A percentile compares a stretch with the other conserved stretches of the same genome.
phyloP scores from a whole-genome alignment of 2,797 vertebrate genomes.

The Sparidentex hasta region DNA sequence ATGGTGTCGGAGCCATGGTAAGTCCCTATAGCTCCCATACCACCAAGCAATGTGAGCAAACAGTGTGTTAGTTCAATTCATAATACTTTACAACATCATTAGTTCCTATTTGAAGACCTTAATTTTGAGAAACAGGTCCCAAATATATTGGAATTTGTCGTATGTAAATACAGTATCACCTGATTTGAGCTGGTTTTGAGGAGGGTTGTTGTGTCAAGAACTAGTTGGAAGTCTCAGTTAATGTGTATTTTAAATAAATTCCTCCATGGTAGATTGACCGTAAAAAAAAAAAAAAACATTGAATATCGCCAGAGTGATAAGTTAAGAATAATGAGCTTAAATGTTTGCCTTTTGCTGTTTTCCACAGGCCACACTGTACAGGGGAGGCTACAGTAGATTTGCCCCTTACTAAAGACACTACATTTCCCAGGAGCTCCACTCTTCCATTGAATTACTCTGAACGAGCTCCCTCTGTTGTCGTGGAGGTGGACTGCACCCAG shows the following conservation, averaged over 20 bases:
- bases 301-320: background rate
- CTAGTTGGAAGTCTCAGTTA: background rate
- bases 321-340: background rate
- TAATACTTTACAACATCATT: background rate
- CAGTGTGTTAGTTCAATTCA: background rate
- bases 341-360: conserved; percentile 51
- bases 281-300: background rate
- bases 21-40: conserved; percentile 60
- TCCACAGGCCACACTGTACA: conserved; percentile 96
- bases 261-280: background rate
- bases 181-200: too few relatives aligned
- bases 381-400: conserved; percentile 99
- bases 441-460: conserved; percentile 76
- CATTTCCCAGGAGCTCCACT: conserved; percentile 77
- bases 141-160: too few relatives aligned
- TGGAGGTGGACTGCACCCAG: conserved; percentile 79
- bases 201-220: background rate
- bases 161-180: too few relatives aligned
- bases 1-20: conserved; percentile 99
- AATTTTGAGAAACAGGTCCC: too few relatives aligned
- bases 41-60: background rate
- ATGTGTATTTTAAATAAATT: background rate
- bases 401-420: conserved; percentile 93
- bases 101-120: too few relatives aligned
- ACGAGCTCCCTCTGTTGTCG: conserved; percentile 82